A percentile compares a stretch with the other conserved stretches of the same genome.
These are phyloP conservation scores for Polypterus bichir DNA, from an alignment of 2,113 vertebrate genomes.

Conservation along the genomic window DNA sequence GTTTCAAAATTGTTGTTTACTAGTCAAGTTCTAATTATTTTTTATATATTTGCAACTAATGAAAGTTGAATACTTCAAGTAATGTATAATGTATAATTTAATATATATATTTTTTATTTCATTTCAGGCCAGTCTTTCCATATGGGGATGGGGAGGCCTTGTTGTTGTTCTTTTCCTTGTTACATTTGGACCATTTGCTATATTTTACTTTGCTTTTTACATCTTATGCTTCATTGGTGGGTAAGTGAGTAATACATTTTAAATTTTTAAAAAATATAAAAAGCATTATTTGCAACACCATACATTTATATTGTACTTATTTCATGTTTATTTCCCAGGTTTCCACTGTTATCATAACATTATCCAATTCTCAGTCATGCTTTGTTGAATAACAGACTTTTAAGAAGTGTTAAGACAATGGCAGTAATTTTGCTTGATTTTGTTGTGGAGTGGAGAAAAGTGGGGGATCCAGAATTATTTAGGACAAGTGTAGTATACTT, in stretches of 20 bases:
- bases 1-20: background rate
- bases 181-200: conserved; percentile 93
- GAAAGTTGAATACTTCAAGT: conserved; percentile 5
- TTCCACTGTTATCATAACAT: no score
- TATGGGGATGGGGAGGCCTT: conserved; percentile 98
- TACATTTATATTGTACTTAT: no score
- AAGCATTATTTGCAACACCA: no score
- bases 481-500: no score
- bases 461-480: no score
- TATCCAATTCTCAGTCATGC: no score
- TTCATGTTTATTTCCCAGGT: no score
- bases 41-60: conserved; percentile 13
- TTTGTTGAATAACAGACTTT: no score
- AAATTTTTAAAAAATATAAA: background rate
- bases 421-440: no score
- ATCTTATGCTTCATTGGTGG: conserved; percentile 93
- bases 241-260: conserved; percentile 57
- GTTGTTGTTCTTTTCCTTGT: conserved; percentile 85
- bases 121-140: conserved; percentile 84
- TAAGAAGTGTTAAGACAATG: no score
- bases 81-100: conserved; percentile 3
- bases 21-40: background rate
- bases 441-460: no score
- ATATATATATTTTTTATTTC: conserved; percentile 31
- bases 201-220: conserved; percentile 97